phyloP scores from a whole-genome alignment of 2,888 invertebrate genomes.

The Dasypolia templi region DNA sequence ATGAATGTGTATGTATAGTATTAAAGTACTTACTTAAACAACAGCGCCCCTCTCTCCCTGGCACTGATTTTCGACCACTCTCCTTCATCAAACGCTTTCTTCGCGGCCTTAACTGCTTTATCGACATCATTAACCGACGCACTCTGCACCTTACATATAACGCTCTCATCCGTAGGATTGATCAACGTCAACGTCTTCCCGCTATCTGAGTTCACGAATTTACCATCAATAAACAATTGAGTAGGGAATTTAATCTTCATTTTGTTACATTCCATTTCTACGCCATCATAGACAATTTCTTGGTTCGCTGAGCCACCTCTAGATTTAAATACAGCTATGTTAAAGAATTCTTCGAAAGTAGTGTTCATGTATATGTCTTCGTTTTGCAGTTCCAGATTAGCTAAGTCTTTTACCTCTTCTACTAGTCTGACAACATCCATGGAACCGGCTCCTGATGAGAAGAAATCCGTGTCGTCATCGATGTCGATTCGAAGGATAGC shows the following conservation, averaged over 20 bases:
- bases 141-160: conserved; percentile 93
- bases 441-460: conserved; percentile 98
- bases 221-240: conserved; percentile 97
- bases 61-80: conserved; percentile 99
- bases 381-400: conserved; percentile 94
- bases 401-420: conserved; percentile 96
- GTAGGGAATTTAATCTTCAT: conserved; percentile 96
- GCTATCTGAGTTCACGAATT: conserved; percentile 95
- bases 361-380: conserved; percentile 98
- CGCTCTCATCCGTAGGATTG: conserved; percentile 96
- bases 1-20: too few species aligned
- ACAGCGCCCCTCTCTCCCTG: conserved; percentile 95
- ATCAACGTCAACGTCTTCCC: conserved; percentile 92
- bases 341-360: conserved; percentile 95
- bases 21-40: conserved; percentile 93
- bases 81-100: conserved; percentile 96
- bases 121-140: conserved; percentile 96
- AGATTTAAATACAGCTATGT: conserved; percentile 91
- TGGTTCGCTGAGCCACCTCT: conserved; percentile 91
- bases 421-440: conserved; percentile 99
- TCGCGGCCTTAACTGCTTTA: conserved; percentile 96
- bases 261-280: conserved; percentile 95
- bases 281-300: conserved; percentile 93
- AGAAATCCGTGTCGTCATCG: conserved; percentile 96
- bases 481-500: conserved; percentile 95